These are phyloP conservation scores for Sus cebifrons DNA, from an alignment of 2,797 vertebrate species.

Conservation along the genomic window DNA sequence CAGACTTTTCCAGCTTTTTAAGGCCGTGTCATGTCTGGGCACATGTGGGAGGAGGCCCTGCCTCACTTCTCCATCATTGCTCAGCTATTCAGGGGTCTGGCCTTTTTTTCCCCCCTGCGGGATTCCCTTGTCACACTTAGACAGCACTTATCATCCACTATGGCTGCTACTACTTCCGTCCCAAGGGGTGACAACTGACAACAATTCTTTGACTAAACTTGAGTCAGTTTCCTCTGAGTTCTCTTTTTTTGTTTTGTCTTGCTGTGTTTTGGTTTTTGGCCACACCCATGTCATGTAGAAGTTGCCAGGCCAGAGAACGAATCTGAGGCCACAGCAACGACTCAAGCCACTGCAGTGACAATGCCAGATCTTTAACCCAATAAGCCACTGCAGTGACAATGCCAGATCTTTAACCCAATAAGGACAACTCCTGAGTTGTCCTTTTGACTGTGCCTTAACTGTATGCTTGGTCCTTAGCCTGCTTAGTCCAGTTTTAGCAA, in stretches of 20 bases:
- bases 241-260: neutral
- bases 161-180: neutral
- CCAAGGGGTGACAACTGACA: neutral
- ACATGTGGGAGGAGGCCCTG: neutral
- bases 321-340: too few relatives aligned
- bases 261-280: too few relatives aligned
- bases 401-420: too few relatives aligned
- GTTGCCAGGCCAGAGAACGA: too few relatives aligned
- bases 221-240: neutral
- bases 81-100: neutral
- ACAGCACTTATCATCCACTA: neutral
- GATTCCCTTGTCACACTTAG: conserved; percentile 34
- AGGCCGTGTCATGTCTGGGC: neutral
- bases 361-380: too few relatives aligned
- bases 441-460: neutral
- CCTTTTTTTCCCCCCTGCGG: neutral
- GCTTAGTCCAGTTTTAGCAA: neutral
- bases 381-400: too few relatives aligned
- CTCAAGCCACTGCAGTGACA: too few relatives aligned
- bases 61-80: neutral
- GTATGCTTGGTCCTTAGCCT: neutral
- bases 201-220: neutral
- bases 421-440: neutral
- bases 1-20: neutral
- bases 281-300: too few relatives aligned